A percentile compares a stretch with the other conserved stretches of the same genome.
These are phyloP conservation scores for Malurus melanocephalus DNA, from an alignment of 2,113 vertebrate species.

Conservation along the genomic window DNA sequence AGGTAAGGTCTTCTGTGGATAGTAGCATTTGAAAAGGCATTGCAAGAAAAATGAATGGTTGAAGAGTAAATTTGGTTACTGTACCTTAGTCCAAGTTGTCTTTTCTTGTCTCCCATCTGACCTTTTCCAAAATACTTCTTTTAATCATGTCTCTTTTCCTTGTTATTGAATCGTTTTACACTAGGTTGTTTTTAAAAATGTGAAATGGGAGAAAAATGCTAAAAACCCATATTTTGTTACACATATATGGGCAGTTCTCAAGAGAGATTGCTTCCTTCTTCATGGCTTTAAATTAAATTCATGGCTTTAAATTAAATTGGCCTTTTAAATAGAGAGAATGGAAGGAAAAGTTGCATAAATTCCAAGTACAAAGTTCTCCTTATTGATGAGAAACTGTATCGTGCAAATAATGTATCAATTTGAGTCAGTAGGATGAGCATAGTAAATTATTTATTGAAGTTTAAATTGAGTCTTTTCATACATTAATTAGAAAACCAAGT, in stretches of 20 bases:
- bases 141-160: background rate
- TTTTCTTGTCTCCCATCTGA: background rate
- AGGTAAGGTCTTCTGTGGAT: background rate
- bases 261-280: background rate
- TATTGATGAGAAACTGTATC: slow-evolving; percentile 55
- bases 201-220: background rate
- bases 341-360: slow-evolving; percentile 18
- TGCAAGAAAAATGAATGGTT: background rate
- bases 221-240: background rate
- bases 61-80: background rate
- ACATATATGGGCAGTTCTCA: background rate
- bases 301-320: slow-evolving; percentile 10
- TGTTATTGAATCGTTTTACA: background rate
- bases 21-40: background rate
- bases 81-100: background rate
- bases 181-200: background rate
- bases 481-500: slow-evolving; percentile 71
- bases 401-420: slow-evolving; percentile 64
- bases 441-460: slow-evolving; percentile 71
- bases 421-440: slow-evolving; percentile 45
- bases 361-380: slow-evolving; percentile 18
- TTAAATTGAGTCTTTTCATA: slow-evolving; percentile 68
- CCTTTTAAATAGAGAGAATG: background rate
- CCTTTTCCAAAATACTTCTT: background rate
- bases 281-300: slow-evolving; percentile 8